Evolutionary conservation across 35 echinoderm and acorn worm species (phyloP).

Genomic region (Ophioderma brevispina): DNA sequence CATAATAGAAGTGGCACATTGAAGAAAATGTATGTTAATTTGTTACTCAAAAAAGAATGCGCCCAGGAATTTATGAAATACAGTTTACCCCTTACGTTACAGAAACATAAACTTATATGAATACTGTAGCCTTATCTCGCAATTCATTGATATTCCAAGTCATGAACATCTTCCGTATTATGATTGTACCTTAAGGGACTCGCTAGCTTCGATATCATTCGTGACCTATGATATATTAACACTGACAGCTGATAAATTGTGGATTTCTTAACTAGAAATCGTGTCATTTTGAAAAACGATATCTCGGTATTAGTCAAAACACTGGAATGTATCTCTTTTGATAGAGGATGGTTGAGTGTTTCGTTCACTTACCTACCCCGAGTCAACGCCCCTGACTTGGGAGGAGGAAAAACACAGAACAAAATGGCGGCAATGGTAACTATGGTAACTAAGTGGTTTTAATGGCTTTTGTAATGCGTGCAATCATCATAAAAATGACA

Average conservation of each 20-base stretch:
- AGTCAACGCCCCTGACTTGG: background rate
- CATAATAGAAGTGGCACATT: background rate
- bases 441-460: slow-evolving; percentile 11
- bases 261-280: background rate
- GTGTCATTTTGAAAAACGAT: background rate
- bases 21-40: background rate
- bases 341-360: background rate
- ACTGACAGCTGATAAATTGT: slow-evolving; percentile 6
- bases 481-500: slow-evolving; percentile 14
- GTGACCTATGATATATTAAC: slow-evolving; percentile 3
- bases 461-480: slow-evolving; percentile 10
- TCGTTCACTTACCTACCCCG: background rate
- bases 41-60: background rate
- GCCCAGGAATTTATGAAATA: background rate
- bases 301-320: background rate
- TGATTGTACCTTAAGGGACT: background rate
- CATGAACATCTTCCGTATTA: background rate
- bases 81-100: background rate
- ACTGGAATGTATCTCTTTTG: background rate
- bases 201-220: background rate
- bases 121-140: background rate
- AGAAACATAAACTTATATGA: background rate
- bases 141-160: background rate
- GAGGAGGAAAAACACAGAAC: background rate
- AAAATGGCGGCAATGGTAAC: background rate